A percentile compares a stretch with the other conserved stretches of the same genome.
Evolutionary conservation across 2,113 vertebrate genomes (phyloP).

Genomic region (Sitta europaea): DNA sequence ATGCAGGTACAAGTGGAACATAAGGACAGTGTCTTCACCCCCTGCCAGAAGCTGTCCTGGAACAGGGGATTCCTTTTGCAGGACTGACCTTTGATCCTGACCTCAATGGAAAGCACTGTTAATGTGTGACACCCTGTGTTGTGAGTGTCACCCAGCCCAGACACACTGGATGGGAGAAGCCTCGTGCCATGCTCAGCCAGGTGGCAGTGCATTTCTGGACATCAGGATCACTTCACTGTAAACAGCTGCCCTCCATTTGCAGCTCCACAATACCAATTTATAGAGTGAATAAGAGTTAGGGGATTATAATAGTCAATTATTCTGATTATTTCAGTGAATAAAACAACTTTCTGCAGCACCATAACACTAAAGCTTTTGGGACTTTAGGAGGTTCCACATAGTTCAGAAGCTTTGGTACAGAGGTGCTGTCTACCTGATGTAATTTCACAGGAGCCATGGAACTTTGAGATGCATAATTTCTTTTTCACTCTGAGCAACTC

Average conservation of each 20-base stretch:
- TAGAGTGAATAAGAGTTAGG: not conserved
- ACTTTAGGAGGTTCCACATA: not conserved
- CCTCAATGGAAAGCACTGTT: not conserved
- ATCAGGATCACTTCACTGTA: not conserved
- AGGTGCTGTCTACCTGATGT: not conserved
- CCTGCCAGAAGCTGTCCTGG: not conserved
- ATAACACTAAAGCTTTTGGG: not conserved
- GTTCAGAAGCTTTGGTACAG: not conserved
- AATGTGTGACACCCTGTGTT: not conserved
- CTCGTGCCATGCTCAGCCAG: not conserved
- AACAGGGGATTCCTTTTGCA: not conserved
- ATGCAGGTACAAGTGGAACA: not conserved
- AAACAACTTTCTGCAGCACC: not conserved
- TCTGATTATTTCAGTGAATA: not conserved
- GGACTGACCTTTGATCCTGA: not conserved
- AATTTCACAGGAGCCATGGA: not conserved
- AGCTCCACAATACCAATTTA: not conserved
- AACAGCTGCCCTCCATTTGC: not conserved
- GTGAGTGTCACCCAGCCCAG: not conserved
- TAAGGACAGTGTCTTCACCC: not conserved
- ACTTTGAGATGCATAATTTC: not conserved
- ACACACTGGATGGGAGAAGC: not conserved
- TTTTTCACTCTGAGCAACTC: not conserved
- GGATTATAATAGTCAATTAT: not conserved
- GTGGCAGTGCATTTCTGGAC: not conserved